Percentiles rank a stretch among this genome's conserved stretches.
Evolutionary conservation across 2,888 invertebrate genomes (phyloP).

Genomic region (Apoda limacodes): DNA sequence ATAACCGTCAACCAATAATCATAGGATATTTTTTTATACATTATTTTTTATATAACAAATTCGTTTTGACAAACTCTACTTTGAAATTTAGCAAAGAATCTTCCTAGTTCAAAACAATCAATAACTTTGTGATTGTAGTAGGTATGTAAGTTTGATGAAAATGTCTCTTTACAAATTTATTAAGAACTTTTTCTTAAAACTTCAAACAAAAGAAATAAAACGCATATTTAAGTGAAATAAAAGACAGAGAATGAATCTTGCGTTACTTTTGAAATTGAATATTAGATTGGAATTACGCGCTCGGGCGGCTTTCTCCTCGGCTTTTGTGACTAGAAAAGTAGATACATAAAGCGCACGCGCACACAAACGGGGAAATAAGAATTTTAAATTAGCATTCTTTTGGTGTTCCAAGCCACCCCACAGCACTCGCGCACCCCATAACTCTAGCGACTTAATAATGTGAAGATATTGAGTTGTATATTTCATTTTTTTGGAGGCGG

Average conservation of each 20-base stretch:
- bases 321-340: constrained; percentile 62
- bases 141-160: too few relatives aligned
- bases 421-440: constrained; percentile 48
- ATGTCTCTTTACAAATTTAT: too few relatives aligned
- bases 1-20: too few relatives aligned
- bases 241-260: constrained; percentile 49
- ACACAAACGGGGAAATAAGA: constrained; percentile 64
- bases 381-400: constrained; percentile 71
- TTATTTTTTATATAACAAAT: too few relatives aligned
- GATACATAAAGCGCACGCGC: constrained; percentile 67
- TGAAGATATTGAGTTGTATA: constrained; percentile 69
- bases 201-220: too few relatives aligned
- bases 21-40: too few relatives aligned
- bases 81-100: too few relatives aligned
- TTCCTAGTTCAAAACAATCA: too few relatives aligned
- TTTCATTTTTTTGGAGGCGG: constrained; percentile 62
- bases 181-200: too few relatives aligned
- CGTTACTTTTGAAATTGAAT: constrained; percentile 65
- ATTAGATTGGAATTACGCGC: constrained; percentile 69
- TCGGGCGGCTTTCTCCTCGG: constrained; percentile 54
- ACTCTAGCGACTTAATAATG: constrained; percentile 64
- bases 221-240: too few relatives aligned
- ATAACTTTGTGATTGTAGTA: too few relatives aligned
- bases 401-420: constrained; percentile 58
- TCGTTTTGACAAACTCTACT: too few relatives aligned